These are phyloP conservation scores for Phataginus tetradactyla DNA, from an alignment of 2,797 vertebrate genomes.

Conservation along the genomic window DNA sequence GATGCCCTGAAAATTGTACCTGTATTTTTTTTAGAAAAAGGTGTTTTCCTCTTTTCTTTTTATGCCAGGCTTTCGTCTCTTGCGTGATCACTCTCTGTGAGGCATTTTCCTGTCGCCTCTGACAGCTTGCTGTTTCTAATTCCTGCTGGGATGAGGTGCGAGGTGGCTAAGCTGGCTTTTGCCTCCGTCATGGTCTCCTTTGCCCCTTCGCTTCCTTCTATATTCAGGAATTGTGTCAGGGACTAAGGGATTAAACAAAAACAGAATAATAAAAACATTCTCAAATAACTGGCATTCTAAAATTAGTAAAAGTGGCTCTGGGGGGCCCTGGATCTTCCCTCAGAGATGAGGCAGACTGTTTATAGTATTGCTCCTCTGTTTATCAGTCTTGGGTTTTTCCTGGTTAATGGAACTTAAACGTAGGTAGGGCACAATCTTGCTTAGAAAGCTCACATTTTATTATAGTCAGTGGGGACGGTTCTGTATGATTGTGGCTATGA, in stretches of 20 bases:
- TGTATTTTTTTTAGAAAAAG: not conserved
- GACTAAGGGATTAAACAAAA: not conserved
- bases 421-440: not conserved
- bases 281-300: not conserved
- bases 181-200: not conserved
- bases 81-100: not conserved
- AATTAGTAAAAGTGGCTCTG: not conserved
- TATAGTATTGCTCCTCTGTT: not conserved
- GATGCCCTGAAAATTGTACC: not conserved
- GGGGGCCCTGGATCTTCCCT: not conserved
- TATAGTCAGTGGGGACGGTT: not conserved
- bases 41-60: not conserved
- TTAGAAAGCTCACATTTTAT: not conserved
- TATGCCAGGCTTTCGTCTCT: not conserved
- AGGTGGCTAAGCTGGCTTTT: not conserved
- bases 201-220: not conserved
- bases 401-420: not conserved
- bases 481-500: not conserved
- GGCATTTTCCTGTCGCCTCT: not conserved
- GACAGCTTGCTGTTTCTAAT: not conserved
- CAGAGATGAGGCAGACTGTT: not conserved
- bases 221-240: not conserved
- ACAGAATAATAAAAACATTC: not conserved
- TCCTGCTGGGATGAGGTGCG: not conserved
- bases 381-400: not conserved